Evolutionary conservation across 37 sponge, comb jelly and placozoan genomes (phyloP), one percentile per base, ranked within the genome.

Genomic region (Theonella swinhoei): DNA sequence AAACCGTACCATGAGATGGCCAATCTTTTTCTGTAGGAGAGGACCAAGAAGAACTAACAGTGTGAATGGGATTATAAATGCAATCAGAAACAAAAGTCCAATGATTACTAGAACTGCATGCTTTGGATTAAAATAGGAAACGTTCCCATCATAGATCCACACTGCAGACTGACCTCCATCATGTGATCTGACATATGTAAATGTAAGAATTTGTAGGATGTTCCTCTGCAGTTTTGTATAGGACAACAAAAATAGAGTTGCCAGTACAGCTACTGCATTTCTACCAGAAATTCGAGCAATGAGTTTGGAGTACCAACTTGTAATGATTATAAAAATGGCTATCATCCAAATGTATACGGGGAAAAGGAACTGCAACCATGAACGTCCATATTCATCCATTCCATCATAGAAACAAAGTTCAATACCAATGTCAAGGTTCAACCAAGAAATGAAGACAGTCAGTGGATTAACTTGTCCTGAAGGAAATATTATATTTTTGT

Each of bases 201-300:
- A 79, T 11, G 79, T 22, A 4, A 79, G 68, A 66, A 29, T 4
- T 8, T 4, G 23, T 25, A 80, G 39, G 42, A 79, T 36, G 4
- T 54, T 41, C 7, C 32, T 25, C 1, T 80, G 43, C 20, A 87
- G 24, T 32, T 80, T 87, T 33, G 65, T 64, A 64, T 87, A 87
- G 35, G 81, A 87, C 26, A 87, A 54, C 7, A 75, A 68, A 1
- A 87, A 19, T 3, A 87, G 76, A 28, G 87, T 80, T 19, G 80
- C 65, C 28, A 87, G 60, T 1, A 87, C 81, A 31, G 80, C 58
- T 1, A 87, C 81, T 63, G 76, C 43, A 64, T 39, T 87, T 38
- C 30, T 22, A 5, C 85, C 72, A 69, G 62, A 69, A 8, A 85
- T 26, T 31, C 37, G 77, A 28, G 85, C 36, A 11, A 84, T 33